Percentiles rank a stretch among this genome's conserved stretches.
Conservation (phyloP, 92 coral and sea anemone genomes). For the Plumapathes pennacea region DNA sequence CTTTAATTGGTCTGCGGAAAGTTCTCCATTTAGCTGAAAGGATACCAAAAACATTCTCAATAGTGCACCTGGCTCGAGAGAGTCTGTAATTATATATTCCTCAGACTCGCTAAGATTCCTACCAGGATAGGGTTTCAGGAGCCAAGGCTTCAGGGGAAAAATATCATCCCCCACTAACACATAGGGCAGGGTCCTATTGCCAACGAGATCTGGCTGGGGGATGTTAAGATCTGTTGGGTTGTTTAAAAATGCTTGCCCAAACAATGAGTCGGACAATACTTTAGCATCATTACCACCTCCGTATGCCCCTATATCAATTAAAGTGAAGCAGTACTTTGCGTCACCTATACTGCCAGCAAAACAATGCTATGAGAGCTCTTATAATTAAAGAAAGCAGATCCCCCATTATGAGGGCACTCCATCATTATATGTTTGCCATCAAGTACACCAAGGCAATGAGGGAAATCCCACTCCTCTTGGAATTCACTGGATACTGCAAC, state of each 20-base stretch:
- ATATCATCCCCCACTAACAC: conserved; percentile 27
- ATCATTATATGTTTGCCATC: conserved; percentile 33
- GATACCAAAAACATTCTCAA: too few relatives aligned
- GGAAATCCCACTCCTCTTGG: conserved; percentile 17
- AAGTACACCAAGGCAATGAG: conserved; percentile 22
- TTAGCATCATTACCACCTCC: conserved; percentile 23
- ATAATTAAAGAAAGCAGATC: conserved; percentile 11
- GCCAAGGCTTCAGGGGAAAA: conserved; percentile 47
- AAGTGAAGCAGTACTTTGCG: conserved; percentile 40
- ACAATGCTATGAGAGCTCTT: conserved; percentile 11
- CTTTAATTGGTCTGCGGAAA: conserved; percentile 40
- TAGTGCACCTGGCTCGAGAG: too few relatives aligned
- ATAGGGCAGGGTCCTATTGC: not conserved
- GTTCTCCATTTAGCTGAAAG: conserved; percentile 62
- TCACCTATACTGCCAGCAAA: conserved; percentile 25
- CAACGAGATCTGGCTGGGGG: not conserved
- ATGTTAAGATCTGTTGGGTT: not conserved
- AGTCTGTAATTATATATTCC: too few relatives aligned
- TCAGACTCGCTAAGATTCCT: too few relatives aligned
- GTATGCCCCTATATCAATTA: conserved; percentile 11
- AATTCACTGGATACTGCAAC: conserved; percentile 6
- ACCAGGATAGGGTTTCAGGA: conserved; percentile 53
- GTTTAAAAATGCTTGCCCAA: conserved; percentile 1
- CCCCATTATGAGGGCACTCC: conserved; percentile 16
- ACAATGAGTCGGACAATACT: conserved; percentile 1